Evolutionary conservation across 2,888 invertebrate species (phyloP), one percentile per base, ranked within the genome.

Genomic region (Cylloceria caligata): DNA sequence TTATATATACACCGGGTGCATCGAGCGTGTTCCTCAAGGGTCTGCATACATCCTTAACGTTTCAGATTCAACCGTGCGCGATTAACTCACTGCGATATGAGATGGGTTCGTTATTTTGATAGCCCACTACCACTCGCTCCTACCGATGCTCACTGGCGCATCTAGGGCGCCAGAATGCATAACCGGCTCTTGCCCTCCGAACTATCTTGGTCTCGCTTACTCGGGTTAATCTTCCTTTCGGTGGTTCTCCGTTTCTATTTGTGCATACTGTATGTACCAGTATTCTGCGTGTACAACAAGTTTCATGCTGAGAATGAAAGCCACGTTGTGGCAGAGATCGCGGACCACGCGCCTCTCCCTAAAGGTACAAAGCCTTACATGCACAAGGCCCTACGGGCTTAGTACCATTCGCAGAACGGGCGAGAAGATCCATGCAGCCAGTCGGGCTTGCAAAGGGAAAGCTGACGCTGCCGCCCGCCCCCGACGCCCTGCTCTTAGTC

Each of bases 71-170:
- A 83, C 88, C 88, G 86, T 83, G 88, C 90, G 90, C 88, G 84
- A 88, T 86, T 90, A 89, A 91, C 88, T 85, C 85, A 87, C 88
- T 87, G 84, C 84, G 84, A 88, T 88, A 89, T 88, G 88, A 88
- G 88, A 87, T 87, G 86, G 88, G 86, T 88, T 91, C 90, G 88
- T 91, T 91, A 91, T 90, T 91, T 90, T 89, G 91, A 91, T 91
- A 90, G 90, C 87, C 84, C 86, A 79, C 88, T 69, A 42, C 49
- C 2, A 57, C 55, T 52, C 71, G 74, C 79, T 83, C n/a, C 39
- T 76, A 68, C 7, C 9, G 73, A 47, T 83, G 83, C 65, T 80
- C 80, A 78, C 60, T 79, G 80, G 80, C 47, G 80, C 81, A 76
- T 76, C 45, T 65, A 68, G 62, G 75, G 69, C 55, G 24, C 74